Evolutionary conservation across 92 coral and sea anemone genomes (phyloP).

Genomic region (Parazoanthus swiftii): DNA sequence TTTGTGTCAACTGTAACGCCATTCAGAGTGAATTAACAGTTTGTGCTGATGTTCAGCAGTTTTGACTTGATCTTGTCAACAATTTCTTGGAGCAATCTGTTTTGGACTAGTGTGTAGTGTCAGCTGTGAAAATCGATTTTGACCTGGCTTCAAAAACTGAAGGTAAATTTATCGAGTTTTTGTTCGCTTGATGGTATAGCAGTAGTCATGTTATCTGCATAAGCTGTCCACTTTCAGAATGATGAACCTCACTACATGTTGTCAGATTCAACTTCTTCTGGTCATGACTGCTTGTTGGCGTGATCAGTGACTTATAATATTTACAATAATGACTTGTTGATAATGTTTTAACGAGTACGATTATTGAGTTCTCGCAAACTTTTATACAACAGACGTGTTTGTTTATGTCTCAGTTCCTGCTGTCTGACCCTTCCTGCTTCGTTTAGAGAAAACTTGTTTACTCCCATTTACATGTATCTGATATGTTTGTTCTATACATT

Average conservation of each 20-base stretch:
- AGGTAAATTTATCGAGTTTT: slow-evolving; percentile 11
- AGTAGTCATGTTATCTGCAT: background rate
- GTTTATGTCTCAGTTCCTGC: background rate
- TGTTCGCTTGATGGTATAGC: background rate
- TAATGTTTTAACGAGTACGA: background rate
- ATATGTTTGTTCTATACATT: too few species aligned
- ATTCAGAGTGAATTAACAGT: background rate
- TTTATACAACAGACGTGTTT: background rate
- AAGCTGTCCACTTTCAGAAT: background rate
- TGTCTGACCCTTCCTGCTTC: background rate
- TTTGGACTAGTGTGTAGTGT: background rate
- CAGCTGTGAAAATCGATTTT: background rate
- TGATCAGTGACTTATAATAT: background rate
- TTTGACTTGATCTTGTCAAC: background rate
- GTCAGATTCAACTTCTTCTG: background rate
- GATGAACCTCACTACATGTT: background rate
- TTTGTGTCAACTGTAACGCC: background rate
- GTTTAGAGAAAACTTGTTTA: background rate
- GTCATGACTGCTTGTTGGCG: background rate
- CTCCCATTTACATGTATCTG: background rate
- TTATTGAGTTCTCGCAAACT: background rate
- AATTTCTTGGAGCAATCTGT: background rate
- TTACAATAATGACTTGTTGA: background rate
- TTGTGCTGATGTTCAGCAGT: slow-evolving; percentile 21
- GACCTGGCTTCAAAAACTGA: background rate